Percentiles rank a stretch among this genome's conserved stretches.
phyloP scores from a whole-genome alignment of 1,140 invertebrate genomes.

The Sitodiplosis mosellana region DNA sequence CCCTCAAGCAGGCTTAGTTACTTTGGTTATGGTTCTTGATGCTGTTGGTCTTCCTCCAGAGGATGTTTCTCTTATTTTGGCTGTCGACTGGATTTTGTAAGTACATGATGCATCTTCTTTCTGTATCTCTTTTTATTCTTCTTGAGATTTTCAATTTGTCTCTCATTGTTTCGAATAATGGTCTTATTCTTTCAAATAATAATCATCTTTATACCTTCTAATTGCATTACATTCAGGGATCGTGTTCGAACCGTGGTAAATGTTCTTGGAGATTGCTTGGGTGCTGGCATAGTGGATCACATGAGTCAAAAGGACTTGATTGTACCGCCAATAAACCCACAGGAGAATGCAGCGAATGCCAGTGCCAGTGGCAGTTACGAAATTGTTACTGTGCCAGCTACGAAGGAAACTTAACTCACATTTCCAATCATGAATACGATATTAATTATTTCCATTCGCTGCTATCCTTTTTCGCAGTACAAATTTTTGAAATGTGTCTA shows the following conservation, averaged over 20 bases:
- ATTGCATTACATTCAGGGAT: slow-evolving; percentile 61
- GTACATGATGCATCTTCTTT: too few relatives aligned
- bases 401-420: too few relatives aligned
- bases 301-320: slow-evolving; percentile 50
- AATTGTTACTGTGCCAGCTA: too few relatives aligned
- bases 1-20: too few relatives aligned
- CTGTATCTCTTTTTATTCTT: too few relatives aligned
- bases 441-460: too few relatives aligned
- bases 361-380: too few relatives aligned
- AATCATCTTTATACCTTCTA: background rate
- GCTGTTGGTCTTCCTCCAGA: slow-evolving; percentile 63
- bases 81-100: slow-evolving; percentile 80
- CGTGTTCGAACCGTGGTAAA: slow-evolving; percentile 76
- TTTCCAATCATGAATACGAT: too few relatives aligned
- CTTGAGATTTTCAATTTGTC: too few relatives aligned
- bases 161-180: background rate
- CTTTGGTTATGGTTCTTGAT: slow-evolving; percentile 56
- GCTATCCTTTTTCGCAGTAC: too few relatives aligned
- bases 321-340: background rate
- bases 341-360: too few relatives aligned
- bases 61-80: slow-evolving; percentile 62
- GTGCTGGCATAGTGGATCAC: slow-evolving; percentile 70
- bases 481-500: too few relatives aligned
- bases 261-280: slow-evolving; percentile 71
- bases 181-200: slow-evolving; percentile 15